Evolutionary conservation across 1,140 invertebrate genomes (phyloP), one percentile per base, ranked within the genome.

Genomic region (Lordiphosa collinella): DNA sequence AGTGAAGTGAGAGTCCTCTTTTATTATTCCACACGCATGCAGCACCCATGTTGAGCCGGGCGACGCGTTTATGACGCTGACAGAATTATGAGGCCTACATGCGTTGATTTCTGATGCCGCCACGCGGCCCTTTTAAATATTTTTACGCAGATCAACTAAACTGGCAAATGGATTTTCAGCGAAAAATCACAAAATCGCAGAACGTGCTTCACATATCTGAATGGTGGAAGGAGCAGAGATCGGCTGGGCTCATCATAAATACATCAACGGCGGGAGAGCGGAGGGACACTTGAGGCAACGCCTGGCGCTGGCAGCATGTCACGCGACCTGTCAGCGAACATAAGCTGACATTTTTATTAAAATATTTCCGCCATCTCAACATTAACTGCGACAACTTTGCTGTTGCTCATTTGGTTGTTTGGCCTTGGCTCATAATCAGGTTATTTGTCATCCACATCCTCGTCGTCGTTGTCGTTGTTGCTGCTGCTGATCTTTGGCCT

Each of bases 281-380:
- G 38, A 14, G 6, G 35, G 34, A 32, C 71, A 82, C 78, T 80
- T 80, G 71, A 80, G 58, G 53, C 64, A 61, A 47, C 67, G 69
- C 59, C 78, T 82, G 76, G 64, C 59, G 70, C 59, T 82, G 76
- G 78, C 78, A 84, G 79, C 78, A 51, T 84, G 78, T 84, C 78
- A 84, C 78, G 78, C 78, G 78, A 84, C 68, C 78, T 84, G 78
- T 84, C 78, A 66, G 41, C 78, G 68, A 46, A 50, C 71, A 84
- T 70, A 73, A 84, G 69, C 68, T 78, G 78, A 84, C 78, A 84
- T 84, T 84, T 84, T 84, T 84, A 84, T 84, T 84, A 84, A 84
- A 84, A 84, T 84, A 82, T 84, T 84, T 78, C 78, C 65, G 58
- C 67, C 58, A 40, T 43, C 34, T 57, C 48, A 43, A 63, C 57